Base-by-base conservation (phyloP, 2,888 invertebrate species). In the Polyploca ridens region DNA sequence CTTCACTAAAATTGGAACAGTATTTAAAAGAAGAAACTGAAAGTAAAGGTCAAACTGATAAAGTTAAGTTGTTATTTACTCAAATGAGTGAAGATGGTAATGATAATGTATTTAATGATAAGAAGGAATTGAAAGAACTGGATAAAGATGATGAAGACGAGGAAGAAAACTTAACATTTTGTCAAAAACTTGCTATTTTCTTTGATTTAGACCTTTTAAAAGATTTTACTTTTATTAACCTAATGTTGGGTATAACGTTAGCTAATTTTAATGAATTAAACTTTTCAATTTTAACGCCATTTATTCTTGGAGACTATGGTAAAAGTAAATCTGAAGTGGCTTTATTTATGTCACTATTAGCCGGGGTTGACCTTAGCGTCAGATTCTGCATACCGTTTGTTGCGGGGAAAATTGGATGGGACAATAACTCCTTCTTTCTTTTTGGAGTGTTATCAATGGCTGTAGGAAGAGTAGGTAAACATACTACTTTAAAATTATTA, bases 191-290 rank as follows among this genome's bases (percentile, higher is more conserved):
- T 7, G 87, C 94, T 0, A 87, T 95, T 49, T 96, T 96, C 80
- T 97, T 97, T 77, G 97, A 97, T 82, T 91, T 97, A 67, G 96
- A 96, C 82, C 90, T 97, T 62, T 84, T 97, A 64, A 95, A 95
- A 73, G 97, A 97, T 85, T 95, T 95, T 14, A 95, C 96, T 5
- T 97, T 96, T 75, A 94, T 96, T 3, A 97, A 96, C 76, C 89
- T 97, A 14, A 96, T 96, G 94, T 81, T 96, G 64, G 97, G 97
- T 0, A 91, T 97, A 62, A 96, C 96, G 0, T 88, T 96, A 54
- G 96, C 96, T 0, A 96, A 95, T 78, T 96, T 96, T 76, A 95
- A 95, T 5, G 97, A 97, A 84, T 76, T 96, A 7, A 97, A 97
- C 82, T 97, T 97, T 81, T 96, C 96, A 2, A 95, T 97, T 62